Base-by-base conservation (phyloP, 2,888 invertebrate genomes). In the Cremastinae sp. region DNA sequence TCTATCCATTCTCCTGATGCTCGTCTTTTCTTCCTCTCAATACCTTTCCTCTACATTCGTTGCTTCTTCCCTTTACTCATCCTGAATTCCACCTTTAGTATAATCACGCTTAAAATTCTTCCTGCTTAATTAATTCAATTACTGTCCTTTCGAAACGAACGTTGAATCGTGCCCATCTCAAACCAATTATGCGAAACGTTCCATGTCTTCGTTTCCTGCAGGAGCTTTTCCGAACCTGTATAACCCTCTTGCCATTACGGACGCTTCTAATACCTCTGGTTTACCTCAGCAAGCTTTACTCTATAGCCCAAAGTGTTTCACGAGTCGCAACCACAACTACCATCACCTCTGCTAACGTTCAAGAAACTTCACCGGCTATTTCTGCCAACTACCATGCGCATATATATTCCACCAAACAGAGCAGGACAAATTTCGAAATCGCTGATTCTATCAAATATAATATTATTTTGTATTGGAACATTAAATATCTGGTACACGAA, bases 91-190 rank as follows among this genome's bases (percentile, higher is more conserved):
- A 51, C 51, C 41, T 49, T 73, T 53, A 58, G 41, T 22, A 62
- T 36, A 69, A 54, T 53, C 22, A 5, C 41, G 9, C 45, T 80
- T 79, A 75, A 74, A 74, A 78, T 75, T 70, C 76, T 41, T 36
- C 36, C 38, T 66, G 61, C 75, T 81, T 85, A 83, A 85, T 85
- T 85, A 82, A 84, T 84, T 85, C 84, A 85, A 86, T 86, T 85
- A 84, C 84, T 83, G 82, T 83, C 83, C 79, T 80, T 83, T 82
- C 75, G 80, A 82, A 83, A 83, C 84, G 82, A 59, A 74, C 78
- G 78, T 71, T 77, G 64, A 78, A 74, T n/a, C 74, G 68, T 43
- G 51, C 79, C 78, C 78, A 70, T 80, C 81, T 81, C 81, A 78
- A 80, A 77, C 77, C 83, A 83, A 84, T 85, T 84, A 83, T 83